Base-by-base conservation (phyloP, 2,888 invertebrate species). In the Archips xylosteana region DNA sequence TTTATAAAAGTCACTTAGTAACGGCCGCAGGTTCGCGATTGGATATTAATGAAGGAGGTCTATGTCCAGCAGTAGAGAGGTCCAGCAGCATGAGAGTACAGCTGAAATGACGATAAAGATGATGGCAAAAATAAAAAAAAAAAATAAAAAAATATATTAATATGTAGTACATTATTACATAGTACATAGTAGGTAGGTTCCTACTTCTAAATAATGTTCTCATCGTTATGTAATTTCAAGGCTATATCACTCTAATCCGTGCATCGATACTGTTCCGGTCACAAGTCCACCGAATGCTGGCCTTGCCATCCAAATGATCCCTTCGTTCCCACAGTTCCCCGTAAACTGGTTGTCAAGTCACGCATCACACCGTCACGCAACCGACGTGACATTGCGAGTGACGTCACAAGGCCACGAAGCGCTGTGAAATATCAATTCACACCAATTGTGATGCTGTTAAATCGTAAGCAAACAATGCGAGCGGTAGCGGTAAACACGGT, bases 361-460 rank as follows among this genome's bases (percentile, higher is more conserved):
- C 75, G 75, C 75, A 69, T 65, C 32, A 75, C 76, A 67, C 70
- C 77, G 77, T 74, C 81, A 80, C 80, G 80, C 80, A 76, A 85
- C 81, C 82, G 79, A 82, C 81, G 77, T 78, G 77, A 78, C 77
- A 78, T 76, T 79, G 74, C 59, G 39, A 2, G 78, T 75, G 76
- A 78, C 75, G 76, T 75, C 74, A 72, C 77, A 80, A 80, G 80
- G 81, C 77, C 78, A 67, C 60, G 75, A 74, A 74, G 72, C 65
- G 51, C 54, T 65, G 74, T 70, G 74, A 74, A 74, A 74, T 70
- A 70, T 61, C 65, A 74, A 74, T 70, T 74, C 70, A 54, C 69
- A 70, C 69, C 69, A 69, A 74, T 70, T 65, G 61, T 74, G 70
- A 54, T 65, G 74, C 59, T 69, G 64, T 60, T 70, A 70, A 70